phyloP scores from a whole-genome alignment of 2,888 invertebrate species.

The Nomada hirtipes region DNA sequence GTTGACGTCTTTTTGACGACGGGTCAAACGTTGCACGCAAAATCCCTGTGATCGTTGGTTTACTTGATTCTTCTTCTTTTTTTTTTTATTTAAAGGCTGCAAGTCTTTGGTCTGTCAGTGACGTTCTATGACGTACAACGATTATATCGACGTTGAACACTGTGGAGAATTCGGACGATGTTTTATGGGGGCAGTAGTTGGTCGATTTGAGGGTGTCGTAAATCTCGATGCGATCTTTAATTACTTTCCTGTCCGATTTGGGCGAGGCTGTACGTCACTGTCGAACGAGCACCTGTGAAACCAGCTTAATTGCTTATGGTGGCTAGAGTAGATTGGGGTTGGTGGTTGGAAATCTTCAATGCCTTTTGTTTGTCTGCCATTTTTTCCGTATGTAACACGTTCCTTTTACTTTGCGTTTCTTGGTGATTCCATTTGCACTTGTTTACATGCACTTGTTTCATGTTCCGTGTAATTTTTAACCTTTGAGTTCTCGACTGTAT shows the following conservation, averaged over 20 bases:
- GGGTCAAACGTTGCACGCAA: background rate
- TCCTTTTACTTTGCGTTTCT: no score
- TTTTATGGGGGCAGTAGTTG: slow-evolving; percentile 28
- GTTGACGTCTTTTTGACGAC: background rate
- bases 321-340: background rate
- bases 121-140: background rate
- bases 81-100: background rate
- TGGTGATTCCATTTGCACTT: no score
- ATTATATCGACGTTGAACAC: background rate
- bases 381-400: background rate
- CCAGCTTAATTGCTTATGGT: slow-evolving; percentile 47
- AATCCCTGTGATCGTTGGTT: background rate
- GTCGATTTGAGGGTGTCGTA: slow-evolving; percentile 46
- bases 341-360: background rate
- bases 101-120: no score
- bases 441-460: no score
- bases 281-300: slow-evolving; percentile 47
- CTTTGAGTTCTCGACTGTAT: no score
- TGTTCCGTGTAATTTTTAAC: no score
- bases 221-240: slow-evolving; percentile 61
- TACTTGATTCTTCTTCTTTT: background rate
- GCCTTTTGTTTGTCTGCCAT: background rate
- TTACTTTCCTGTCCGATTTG: slow-evolving; percentile 43
- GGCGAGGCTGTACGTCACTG: slow-evolving; percentile 60
- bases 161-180: slow-evolving; percentile 14